phyloP scores from a whole-genome alignment of 2,888 invertebrate species.

The Dioctria rufipes region DNA sequence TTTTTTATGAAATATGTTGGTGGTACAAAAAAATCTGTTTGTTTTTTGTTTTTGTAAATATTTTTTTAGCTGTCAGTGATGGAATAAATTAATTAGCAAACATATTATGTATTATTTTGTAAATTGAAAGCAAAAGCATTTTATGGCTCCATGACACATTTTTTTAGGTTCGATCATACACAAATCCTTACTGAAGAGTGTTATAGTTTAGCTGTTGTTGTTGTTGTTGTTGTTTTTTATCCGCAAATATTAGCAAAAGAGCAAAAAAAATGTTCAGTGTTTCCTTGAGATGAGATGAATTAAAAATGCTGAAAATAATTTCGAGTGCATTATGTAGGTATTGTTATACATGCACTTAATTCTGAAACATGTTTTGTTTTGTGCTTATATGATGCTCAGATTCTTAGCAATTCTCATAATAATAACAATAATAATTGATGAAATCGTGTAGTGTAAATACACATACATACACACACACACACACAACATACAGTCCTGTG shows the following conservation, averaged over 20 bases:
- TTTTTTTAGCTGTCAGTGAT: not conserved
- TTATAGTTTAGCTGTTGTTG: not conserved
- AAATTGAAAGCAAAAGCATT: slow-evolving; percentile 43
- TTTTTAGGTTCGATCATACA: not conserved
- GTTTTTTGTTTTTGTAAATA: not conserved
- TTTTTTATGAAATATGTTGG: slow-evolving; percentile 10
- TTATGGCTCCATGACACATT: slow-evolving; percentile 22
- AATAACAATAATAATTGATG: too few relatives aligned
- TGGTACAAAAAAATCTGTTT: not conserved
- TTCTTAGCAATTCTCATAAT: too few relatives aligned
- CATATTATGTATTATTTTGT: not conserved
- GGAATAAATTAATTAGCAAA: not conserved
- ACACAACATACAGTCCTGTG: too few relatives aligned
- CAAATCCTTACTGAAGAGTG: not conserved
- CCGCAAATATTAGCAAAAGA: not conserved
- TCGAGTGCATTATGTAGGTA: too few relatives aligned
- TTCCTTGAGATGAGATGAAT: not conserved
- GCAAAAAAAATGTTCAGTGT: not conserved
- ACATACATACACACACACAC: too few relatives aligned
- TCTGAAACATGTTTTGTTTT: too few relatives aligned
- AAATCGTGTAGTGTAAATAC: too few relatives aligned
- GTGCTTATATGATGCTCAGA: too few relatives aligned
- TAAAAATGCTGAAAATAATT: too few relatives aligned
- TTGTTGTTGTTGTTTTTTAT: not conserved
- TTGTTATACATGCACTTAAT: too few relatives aligned